phyloP scores from a whole-genome alignment of 2,888 invertebrate species.

The Loripinus fragilis region DNA sequence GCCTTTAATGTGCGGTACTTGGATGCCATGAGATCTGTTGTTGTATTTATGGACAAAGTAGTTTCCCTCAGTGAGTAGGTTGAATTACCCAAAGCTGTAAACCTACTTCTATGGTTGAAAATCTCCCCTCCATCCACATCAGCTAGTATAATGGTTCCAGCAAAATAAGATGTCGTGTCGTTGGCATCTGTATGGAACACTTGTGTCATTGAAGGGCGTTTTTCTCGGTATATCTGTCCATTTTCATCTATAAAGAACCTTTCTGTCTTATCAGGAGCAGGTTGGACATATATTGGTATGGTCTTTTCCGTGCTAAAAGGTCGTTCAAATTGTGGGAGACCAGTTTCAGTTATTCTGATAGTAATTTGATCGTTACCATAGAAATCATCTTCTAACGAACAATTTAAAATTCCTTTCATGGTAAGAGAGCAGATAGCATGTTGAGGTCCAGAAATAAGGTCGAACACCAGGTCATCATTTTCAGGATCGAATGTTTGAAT shows the following conservation, averaged over 20 bases:
- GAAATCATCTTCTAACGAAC: slow-evolving; percentile 40
- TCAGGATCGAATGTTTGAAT: slow-evolving; percentile 40
- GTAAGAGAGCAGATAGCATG: slow-evolving; percentile 43
- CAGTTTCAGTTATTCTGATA: slow-evolving; percentile 22
- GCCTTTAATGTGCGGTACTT: slow-evolving; percentile 38
- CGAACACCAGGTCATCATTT: slow-evolving; percentile 43
- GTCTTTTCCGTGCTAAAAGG: slow-evolving; percentile 21
- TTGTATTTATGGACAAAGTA: neutral
- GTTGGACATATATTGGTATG: slow-evolving; percentile 26
- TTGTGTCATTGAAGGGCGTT: slow-evolving; percentile 34
- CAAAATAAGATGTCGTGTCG: slow-evolving; percentile 15
- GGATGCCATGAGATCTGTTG: slow-evolving; percentile 18
- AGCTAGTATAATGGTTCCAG: slow-evolving; percentile 42
- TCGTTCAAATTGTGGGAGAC: slow-evolving; percentile 8
- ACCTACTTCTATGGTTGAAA: slow-evolving; percentile 17
- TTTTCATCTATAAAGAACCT: slow-evolving; percentile 39
- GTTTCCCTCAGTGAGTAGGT: slow-evolving; percentile 10
- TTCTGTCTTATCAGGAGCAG: slow-evolving; percentile 38
- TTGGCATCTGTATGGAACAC: slow-evolving; percentile 37
- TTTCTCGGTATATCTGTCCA: slow-evolving; percentile 34
- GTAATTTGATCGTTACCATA: slow-evolving; percentile 33
- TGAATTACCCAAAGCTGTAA: slow-evolving; percentile 40
- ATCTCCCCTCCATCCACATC: slow-evolving; percentile 49
- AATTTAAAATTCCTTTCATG: slow-evolving; percentile 38
- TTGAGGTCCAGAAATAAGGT: slow-evolving; percentile 16